Percentiles rank a stretch among this genome's conserved stretches.
phyloP scores from a whole-genome alignment of 53 echinoderm and acorn worm species.

The Arbacia lixula region DNA sequence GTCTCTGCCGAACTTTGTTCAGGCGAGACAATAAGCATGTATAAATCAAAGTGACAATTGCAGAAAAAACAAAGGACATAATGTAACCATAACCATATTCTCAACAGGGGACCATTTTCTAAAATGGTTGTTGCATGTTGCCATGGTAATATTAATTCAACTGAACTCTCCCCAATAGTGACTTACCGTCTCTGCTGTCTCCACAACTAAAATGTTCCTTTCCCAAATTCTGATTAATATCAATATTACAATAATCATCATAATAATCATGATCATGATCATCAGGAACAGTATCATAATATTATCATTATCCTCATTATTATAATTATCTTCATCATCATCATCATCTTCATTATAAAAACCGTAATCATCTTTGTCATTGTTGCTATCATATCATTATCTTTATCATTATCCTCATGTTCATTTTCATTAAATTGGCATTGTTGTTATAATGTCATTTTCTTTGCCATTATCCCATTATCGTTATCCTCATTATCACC shows the following conservation, averaged over 20 bases:
- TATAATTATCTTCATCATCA: background rate
- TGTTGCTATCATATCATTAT: background rate
- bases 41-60: too few species aligned
- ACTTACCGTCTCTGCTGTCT: too few species aligned
- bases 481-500: background rate
- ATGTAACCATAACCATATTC: too few species aligned
- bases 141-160: too few species aligned
- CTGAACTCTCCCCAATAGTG: too few species aligned
- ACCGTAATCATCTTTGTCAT: background rate
- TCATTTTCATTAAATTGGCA: background rate
- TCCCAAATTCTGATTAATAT: too few species aligned
- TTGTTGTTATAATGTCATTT: background rate
- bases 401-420: background rate
- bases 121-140: too few species aligned
- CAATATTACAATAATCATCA: slow-evolving; percentile 4
- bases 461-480: background rate
- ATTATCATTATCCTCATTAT: background rate
- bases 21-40: too few species aligned
- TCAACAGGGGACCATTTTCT: too few species aligned
- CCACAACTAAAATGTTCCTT: too few species aligned
- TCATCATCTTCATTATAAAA: background rate
- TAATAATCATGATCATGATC: background rate
- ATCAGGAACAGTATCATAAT: background rate
- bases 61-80: too few species aligned
- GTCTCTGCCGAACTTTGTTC: too few species aligned